Evolutionary conservation across 2,797 vertebrate species (phyloP).

Genomic region (Crax fasciolata): DNA sequence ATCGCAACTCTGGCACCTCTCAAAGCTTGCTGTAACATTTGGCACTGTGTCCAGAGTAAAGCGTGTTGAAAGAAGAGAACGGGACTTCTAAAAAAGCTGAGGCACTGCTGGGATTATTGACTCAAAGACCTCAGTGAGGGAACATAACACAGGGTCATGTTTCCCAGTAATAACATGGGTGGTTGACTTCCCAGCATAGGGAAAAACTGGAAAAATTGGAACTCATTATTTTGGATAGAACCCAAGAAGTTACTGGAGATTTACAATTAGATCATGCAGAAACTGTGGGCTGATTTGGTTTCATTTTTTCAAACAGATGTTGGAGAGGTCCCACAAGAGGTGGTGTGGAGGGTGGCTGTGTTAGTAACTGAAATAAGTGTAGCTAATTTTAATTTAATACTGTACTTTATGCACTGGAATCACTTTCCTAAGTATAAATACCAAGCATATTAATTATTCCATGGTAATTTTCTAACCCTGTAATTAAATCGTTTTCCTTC

Average conservation of each 20-base stretch:
- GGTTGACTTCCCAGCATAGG: slow-evolving; percentile 73
- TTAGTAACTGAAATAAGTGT: slow-evolving; percentile 58
- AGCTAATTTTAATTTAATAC: slow-evolving; percentile 75
- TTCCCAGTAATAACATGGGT: slow-evolving; percentile 69
- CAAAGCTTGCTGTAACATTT: slow-evolving; percentile 63
- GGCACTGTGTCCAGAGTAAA: slow-evolving; percentile 34
- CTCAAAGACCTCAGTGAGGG: slow-evolving; percentile 62
- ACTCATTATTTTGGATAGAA: slow-evolving; percentile 56
- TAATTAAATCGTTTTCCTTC: slow-evolving; percentile 60
- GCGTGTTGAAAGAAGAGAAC: slow-evolving; percentile 62
- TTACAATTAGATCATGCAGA: slow-evolving; percentile 65
- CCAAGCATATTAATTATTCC: slow-evolving; percentile 68
- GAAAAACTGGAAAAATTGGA: slow-evolving; percentile 66
- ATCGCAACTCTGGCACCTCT: slow-evolving; percentile 65
- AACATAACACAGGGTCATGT: slow-evolving; percentile 65
- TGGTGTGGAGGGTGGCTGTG: slow-evolving; percentile 18
- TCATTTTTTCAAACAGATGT: slow-evolving; percentile 74
- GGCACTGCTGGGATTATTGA: slow-evolving; percentile 73
- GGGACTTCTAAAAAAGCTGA: slow-evolving; percentile 62
- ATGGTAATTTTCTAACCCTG: slow-evolving; percentile 61
- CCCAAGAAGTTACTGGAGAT: slow-evolving; percentile 71
- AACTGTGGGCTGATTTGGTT: slow-evolving; percentile 62
- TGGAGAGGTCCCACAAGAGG: slow-evolving; percentile 65
- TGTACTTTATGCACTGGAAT: slow-evolving; percentile 52
- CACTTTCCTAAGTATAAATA: slow-evolving; percentile 68